A percentile compares a stretch with the other conserved stretches of the same genome.
Conservation (phyloP, 2,888 invertebrate genomes). For the Nezara viridula region DNA sequence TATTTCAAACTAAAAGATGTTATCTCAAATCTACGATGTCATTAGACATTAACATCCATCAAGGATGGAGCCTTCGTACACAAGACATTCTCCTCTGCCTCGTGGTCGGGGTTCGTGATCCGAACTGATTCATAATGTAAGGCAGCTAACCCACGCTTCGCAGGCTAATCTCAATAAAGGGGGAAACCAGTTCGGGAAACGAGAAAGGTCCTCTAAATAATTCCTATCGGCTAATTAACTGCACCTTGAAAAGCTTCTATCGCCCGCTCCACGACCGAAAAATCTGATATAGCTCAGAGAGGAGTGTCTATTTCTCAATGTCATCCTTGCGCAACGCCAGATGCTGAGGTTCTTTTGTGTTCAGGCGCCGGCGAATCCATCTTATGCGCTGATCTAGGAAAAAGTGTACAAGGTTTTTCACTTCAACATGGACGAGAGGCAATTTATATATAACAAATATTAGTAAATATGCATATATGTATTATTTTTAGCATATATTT, state of each 20-base stretch:
- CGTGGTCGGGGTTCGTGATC: constrained; percentile 16
- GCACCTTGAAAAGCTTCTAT: constrained; percentile 30
- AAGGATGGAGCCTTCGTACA: constrained; percentile 27
- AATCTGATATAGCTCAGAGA: constrained; percentile 36
- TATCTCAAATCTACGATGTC: constrained; percentile 2
- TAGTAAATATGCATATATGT: no score
- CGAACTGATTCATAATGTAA: constrained; percentile 45
- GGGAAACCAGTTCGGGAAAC: constrained; percentile 38
- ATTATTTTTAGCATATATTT: no score
- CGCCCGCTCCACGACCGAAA: neutral
- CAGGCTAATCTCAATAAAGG: constrained; percentile 42
- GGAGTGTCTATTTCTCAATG: constrained; percentile 22
- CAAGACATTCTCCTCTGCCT: neutral
- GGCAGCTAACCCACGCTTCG: neutral
- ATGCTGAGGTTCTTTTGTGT: constrained; percentile 29
- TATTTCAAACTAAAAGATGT: neutral
- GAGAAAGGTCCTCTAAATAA: neutral
- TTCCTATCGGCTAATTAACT: constrained; percentile 44
- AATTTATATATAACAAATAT: no score
- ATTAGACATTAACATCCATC: constrained; percentile 10
- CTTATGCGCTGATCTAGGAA: neutral
- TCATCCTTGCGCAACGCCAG: constrained; percentile 33
- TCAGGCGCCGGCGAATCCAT: neutral
- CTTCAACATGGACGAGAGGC: no score
- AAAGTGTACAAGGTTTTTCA: neutral